These are phyloP conservation scores for Phrixothrix hirtus DNA, from an alignment of 2,888 invertebrate species.

Conservation along the genomic window DNA sequence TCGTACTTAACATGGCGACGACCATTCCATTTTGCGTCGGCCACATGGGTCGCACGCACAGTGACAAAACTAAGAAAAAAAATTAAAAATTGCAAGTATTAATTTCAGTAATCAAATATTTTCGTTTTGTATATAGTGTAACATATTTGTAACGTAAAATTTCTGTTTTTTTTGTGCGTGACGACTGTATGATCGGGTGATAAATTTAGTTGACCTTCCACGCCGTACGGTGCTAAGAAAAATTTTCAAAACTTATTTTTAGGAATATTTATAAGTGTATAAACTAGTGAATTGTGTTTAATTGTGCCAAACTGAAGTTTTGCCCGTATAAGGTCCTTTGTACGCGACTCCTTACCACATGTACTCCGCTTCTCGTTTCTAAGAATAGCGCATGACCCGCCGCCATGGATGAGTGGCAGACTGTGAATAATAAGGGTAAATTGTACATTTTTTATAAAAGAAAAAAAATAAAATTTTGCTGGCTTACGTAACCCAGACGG, in stretches of 20 bases:
- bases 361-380: conserved; percentile 46
- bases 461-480: too few relatives aligned
- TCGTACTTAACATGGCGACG: conserved; percentile 48
- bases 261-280: too few relatives aligned
- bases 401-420: conserved; percentile 42
- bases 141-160: background rate
- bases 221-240: conserved; percentile 17
- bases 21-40: conserved; percentile 53
- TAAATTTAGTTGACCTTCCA: conserved; percentile 28
- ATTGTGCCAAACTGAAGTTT: conserved; percentile 23
- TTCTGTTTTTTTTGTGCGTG: too few relatives aligned
- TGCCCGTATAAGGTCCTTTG: conserved; percentile 42
- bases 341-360: conserved; percentile 37
- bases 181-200: too few relatives aligned
- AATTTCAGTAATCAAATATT: too few relatives aligned
- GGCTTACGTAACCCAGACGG: conserved; percentile 38
- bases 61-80: conserved; percentile 38
- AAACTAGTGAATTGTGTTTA: too few relatives aligned
- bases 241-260: too few relatives aligned
- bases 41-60: conserved; percentile 59
- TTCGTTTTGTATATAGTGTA: background rate
- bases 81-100: conserved; percentile 1
- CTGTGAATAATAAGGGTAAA: conserved; percentile 45
- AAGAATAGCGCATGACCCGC: conserved; percentile 48
- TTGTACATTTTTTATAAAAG: conserved; percentile 29